Base-by-base conservation (phyloP, 1,140 invertebrate genomes). In the Chelonus insularis region DNA sequence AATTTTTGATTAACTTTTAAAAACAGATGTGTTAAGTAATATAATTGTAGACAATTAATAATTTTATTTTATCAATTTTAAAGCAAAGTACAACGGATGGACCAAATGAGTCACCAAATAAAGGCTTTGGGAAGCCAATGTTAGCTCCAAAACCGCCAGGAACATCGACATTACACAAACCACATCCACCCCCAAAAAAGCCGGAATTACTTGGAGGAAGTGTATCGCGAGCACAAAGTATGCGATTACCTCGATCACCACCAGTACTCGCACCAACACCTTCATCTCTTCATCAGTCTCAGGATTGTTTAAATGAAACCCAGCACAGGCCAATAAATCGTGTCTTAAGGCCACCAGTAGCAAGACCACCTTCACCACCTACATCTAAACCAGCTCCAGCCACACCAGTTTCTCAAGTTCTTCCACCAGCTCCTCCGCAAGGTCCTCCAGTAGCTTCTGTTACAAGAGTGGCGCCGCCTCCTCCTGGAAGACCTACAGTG, bases 211-310 rank as follows among this genome's bases (percentile, higher is more conserved):
- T 73, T 3, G 68, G 73, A 11, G 68, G 64, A 14, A 73, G 72
- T 7, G 83, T 83, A 1, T 80, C 82, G 6, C 75, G 83, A 36
- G 82, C 84, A n/a, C 84, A 85, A 58, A 84, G 83, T 57, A 84
- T 85, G 83, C 69, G 83, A 61, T 61, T 83, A 4, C 81, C 82
- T 3, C 68, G 82, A n/a, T 84, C 83, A 4, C 78, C 83, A 1
- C 81, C 83, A 2, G 80, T 83, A 12, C 57, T 77, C 11, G 69
- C 77, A 18, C 73, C 79, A 18, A 71, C 75, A 1, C 65, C 75
- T 6, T 69, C 80, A 0, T 79, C 81, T 8, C 72, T 85, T 12
- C 83, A 85, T 60, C 83, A 84, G 25, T 85, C 83, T 0, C 82
- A 84, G 37, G 84, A 85, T 65, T 83, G 77, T 14, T 52, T 84